Conservation (phyloP, 35 echinoderm and acorn worm genomes). For the Heliocidaris erythrogramma region DNA sequence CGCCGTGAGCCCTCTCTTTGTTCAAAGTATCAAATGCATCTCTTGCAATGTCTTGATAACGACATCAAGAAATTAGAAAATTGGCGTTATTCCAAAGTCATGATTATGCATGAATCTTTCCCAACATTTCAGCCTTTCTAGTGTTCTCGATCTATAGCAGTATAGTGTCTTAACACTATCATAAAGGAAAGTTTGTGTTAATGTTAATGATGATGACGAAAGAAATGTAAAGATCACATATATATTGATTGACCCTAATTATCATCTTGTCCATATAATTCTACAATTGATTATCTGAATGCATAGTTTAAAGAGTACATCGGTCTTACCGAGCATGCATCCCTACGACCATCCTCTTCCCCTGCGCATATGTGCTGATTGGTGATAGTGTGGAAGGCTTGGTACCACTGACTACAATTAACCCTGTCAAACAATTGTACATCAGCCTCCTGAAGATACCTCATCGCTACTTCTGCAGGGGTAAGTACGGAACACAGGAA, state of each 20-base stretch:
- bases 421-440: neutral
- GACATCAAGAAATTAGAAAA: too few relatives aligned
- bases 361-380: slow-evolving; percentile 7
- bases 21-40: too few relatives aligned
- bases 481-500: neutral
- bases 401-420: slow-evolving; percentile 28
- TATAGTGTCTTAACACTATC: too few relatives aligned
- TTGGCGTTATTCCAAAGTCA: too few relatives aligned
- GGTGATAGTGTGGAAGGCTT: neutral
- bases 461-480: neutral
- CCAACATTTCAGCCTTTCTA: too few relatives aligned
- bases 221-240: neutral
- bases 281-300: neutral
- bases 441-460: neutral
- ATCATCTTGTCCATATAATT: neutral
- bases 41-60: too few relatives aligned
- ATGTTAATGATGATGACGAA: neutral
- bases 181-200: too few relatives aligned
- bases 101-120: too few relatives aligned
- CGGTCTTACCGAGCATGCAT: slow-evolving; percentile 32
- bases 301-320: neutral
- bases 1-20: too few relatives aligned
- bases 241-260: neutral
- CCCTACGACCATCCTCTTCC: neutral
- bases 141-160: too few relatives aligned